phyloP scores from a whole-genome alignment of 2,888 invertebrate genomes.

The Agonopterix alstromeriana region DNA sequence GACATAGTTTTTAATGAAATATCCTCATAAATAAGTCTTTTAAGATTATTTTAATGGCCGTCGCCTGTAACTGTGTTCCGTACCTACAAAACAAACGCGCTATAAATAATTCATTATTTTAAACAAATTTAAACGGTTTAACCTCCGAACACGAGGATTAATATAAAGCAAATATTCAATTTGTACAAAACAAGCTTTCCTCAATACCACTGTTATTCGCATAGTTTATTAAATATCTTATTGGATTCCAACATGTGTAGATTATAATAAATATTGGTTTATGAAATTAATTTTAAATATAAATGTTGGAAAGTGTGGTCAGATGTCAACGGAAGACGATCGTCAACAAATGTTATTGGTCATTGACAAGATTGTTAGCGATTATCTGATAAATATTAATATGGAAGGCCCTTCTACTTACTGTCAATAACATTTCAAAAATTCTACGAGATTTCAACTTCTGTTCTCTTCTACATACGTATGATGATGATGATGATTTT shows the following conservation, averaged over 20 bases:
- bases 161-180: conserved; percentile 3
- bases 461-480: no score
- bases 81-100: neutral
- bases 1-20: conserved; percentile 3
- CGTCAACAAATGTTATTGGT: neutral
- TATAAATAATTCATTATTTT: conserved; percentile 3
- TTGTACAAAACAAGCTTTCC: conserved; percentile 6
- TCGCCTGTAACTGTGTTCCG: neutral
- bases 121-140: conserved; percentile 4
- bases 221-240: neutral
- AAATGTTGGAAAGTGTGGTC: conserved; percentile 7
- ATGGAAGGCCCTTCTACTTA: no score
- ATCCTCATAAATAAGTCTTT: neutral
- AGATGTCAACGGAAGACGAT: conserved; percentile 1
- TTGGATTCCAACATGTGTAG: neutral
- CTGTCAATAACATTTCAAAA: no score
- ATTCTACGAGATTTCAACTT: no score
- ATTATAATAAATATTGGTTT: conserved; percentile 1
- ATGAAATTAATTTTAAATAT: conserved; percentile 5
- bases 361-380: neutral
- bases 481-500: no score
- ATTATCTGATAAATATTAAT: neutral
- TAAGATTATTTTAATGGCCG: neutral
- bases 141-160: neutral
- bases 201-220: neutral